Base-by-base conservation (phyloP, 2,888 invertebrate species). In the Neria commutata region DNA sequence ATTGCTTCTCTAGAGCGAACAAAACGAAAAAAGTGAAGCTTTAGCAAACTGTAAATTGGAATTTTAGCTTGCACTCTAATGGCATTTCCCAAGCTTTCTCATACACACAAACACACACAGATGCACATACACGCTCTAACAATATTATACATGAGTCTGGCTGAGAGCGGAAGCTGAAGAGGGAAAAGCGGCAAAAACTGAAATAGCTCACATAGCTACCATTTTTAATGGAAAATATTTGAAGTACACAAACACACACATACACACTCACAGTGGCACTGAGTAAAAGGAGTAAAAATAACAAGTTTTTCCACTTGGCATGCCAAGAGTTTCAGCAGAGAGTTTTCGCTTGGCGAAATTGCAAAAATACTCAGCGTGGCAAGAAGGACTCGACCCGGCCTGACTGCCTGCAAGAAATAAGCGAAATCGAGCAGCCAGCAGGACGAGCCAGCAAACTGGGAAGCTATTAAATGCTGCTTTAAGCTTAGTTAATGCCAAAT, bases 11-110 rank as follows among this genome's bases (percentile, higher is more conserved):
- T 21, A 37, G 45, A 33, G 33, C 8, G 33, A 33, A 33, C 8
- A 14, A 33, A 33, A 14, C 33, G 33, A 34, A 48, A 53, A 42
- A 51, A 58, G 56, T 48, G 56, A 56, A 63, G 60, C 61, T 66
- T 63, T 60, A 64, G 60, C 51, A 61, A 64, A 64, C 64, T 63
- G 61, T 64, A 66, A 66, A 67, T 63, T 64, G 64, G 66, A 63
- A 60, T 56, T 64, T 61, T 50, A 61, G 57, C 61, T 61, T 58
- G 63, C 58, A 59, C 54, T 61, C 59, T 53, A 61, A 59, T 61
- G 59, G 59, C 54, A 53, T 61, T 61, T 58, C 49, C 52, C 42
- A 40, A 37, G 54, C 55, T 50, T 47, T 58, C 57, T 42, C 49
- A 21, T 26, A 34, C 50, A 53, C 48, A 48, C 29, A 49, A 46